Base-by-base conservation (phyloP, 1,140 invertebrate species). In the Drosophila eugracilis region DNA sequence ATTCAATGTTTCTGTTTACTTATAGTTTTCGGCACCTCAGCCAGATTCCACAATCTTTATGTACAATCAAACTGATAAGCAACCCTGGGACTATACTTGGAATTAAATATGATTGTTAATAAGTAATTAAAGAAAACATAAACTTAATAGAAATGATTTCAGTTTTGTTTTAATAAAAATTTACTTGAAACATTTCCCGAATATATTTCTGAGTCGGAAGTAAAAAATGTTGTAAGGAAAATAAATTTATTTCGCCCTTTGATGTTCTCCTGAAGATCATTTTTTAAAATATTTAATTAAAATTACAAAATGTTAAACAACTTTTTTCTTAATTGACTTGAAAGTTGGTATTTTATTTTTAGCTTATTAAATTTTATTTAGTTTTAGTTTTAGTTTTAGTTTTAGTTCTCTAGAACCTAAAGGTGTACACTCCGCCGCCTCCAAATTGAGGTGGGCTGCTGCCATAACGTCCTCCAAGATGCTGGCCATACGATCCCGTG, bases 401-500 rank as follows among this genome's bases (percentile, higher is more conserved):
- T n/a, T 4, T 19, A 7, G 1, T 0, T 14, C 0, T 7, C 26
- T 75, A 86, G 36, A 80, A 91, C 22, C 77, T 72, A 32, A 57
- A 90, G 9, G 79, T 91, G 19, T 90, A 91, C 5, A 44, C 15
- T 1, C 55, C 83, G 0, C 90, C 90, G n/a, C 48, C 85, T 9
- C 86, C 73, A 19, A 26, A 89, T 37, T 90, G 73, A 4, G 90
- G 83, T 6, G 59, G 71, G 32, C 89, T 89, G 37, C 83, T 91
- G 39, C 90, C 90, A 55, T 86, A 91, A 14, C 76, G 90, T 39
- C 90, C 90, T 10, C 89, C 86, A 19, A 91, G 41, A 45, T 91
- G 89, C 50, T 91, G 90, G 4, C 55, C 67, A 39, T 91, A 91
- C 19, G 69, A 65, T 4, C 74, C 90, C 3, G 75, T 85, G 5